Evolutionary conservation across 2,888 invertebrate genomes (phyloP).

Genomic region (Drosophila mulleri): DNA sequence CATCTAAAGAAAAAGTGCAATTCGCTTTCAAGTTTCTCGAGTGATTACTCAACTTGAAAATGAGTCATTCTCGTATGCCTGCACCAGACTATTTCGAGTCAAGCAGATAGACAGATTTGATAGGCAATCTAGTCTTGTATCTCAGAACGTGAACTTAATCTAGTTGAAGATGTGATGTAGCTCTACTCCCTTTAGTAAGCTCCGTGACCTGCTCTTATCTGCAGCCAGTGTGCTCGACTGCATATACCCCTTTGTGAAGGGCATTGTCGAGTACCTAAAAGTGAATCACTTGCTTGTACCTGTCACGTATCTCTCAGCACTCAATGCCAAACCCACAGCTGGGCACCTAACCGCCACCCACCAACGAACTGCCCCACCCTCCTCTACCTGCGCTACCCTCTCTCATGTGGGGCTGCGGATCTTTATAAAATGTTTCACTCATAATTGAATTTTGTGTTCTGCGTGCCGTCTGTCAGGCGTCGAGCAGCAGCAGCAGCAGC

Average conservation of each 20-base stretch:
- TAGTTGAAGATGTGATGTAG: background rate
- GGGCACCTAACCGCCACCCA: conserved; percentile 6
- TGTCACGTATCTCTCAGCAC: conserved; percentile 60
- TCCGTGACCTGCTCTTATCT: background rate
- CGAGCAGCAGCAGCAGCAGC: conserved; percentile 7
- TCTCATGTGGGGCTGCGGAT: conserved; percentile 16
- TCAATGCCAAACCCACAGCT: conserved; percentile 49
- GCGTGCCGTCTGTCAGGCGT: conserved; percentile 25
- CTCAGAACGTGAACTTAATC: background rate
- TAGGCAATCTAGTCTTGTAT: background rate
- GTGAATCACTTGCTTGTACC: conserved; percentile 48
- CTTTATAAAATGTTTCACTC: conserved; percentile 46
- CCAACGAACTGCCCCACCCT: background rate
- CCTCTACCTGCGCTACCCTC: background rate
- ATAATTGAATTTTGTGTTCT: conserved; percentile 66
- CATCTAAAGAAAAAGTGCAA: background rate
- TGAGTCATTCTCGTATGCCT: background rate
- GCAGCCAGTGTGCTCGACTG: background rate
- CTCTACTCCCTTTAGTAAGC: background rate
- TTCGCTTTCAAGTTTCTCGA: background rate
- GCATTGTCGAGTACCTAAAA: conserved; percentile 26
- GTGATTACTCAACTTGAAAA: background rate
- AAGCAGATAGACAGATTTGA: background rate
- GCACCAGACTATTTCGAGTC: background rate
- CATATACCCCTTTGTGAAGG: conserved; percentile 16